A percentile compares a stretch with the other conserved stretches of the same genome.
phyloP scores from a whole-genome alignment of 2,888 invertebrate genomes.

The Agrilus cyanescens region DNA sequence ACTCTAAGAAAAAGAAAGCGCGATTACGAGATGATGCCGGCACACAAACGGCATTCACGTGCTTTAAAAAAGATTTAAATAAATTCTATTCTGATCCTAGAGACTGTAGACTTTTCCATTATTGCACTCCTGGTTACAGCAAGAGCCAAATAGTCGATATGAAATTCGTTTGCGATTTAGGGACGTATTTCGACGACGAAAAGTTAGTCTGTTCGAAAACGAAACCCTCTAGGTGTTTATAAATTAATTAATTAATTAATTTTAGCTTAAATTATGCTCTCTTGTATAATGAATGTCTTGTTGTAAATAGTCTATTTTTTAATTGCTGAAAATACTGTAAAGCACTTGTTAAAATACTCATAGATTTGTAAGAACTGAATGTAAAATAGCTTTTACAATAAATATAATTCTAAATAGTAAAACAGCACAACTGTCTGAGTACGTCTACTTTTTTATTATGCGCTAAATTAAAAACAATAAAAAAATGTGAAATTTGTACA shows the following conservation, averaged over 20 bases:
- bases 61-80: conserved; percentile 41
- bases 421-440: not conserved
- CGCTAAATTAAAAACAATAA: too few species aligned
- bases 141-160: conserved; percentile 44
- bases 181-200: conserved; percentile 42
- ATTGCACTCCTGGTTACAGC: conserved; percentile 47
- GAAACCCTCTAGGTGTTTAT: conserved; percentile 32
- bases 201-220: conserved; percentile 39
- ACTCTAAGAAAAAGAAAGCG: conserved; percentile 26
- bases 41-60: conserved; percentile 36
- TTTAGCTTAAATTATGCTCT: not conserved
- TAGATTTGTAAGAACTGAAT: conserved; percentile 21
- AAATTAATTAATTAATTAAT: conserved; percentile 12
- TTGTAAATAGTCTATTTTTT: conserved; percentile 12
- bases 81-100: conserved; percentile 45
- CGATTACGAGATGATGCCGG: conserved; percentile 23
- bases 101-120: conserved; percentile 48
- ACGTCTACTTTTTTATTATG: too few species aligned
- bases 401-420: not conserved
- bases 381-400: too few species aligned
- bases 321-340: conserved; percentile 7
- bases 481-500: too few species aligned
- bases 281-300: conserved; percentile 3
- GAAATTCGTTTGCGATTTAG: conserved; percentile 47
- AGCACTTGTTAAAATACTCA: conserved; percentile 22